phyloP scores from a whole-genome alignment of 2,888 invertebrate species.

The Cheiracanthium punctorium region DNA sequence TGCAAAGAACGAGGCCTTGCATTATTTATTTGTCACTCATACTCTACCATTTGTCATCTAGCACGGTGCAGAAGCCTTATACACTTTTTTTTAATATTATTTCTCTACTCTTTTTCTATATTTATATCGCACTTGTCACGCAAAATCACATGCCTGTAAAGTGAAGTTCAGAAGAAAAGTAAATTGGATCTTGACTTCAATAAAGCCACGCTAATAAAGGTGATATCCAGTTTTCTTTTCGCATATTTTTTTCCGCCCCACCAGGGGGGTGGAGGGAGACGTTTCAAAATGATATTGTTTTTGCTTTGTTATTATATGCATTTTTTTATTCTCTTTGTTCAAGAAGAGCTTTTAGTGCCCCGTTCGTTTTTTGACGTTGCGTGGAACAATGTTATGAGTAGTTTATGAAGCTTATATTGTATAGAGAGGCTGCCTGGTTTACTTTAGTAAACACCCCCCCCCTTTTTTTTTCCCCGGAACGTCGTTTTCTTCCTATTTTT shows the following conservation, averaged over 20 bases:
- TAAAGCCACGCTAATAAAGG: conserved; percentile 44
- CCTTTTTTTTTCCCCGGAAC: too few relatives aligned
- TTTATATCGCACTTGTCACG: conserved; percentile 54
- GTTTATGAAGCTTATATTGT: too few relatives aligned
- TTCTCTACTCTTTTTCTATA: conserved; percentile 5
- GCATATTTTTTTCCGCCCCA: background rate
- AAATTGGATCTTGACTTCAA: conserved; percentile 52
- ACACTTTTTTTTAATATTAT: too few relatives aligned
- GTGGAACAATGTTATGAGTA: background rate
- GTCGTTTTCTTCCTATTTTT: too few relatives aligned
- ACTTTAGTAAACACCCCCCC: too few relatives aligned
- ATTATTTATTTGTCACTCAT: conserved; percentile 64
- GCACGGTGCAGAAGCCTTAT: background rate
- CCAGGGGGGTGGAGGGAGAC: background rate
- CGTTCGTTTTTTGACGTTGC: conserved; percentile 1
- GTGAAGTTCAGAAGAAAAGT: conserved; percentile 21
- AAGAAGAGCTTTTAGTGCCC: conserved; percentile 41
- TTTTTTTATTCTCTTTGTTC: too few relatives aligned
- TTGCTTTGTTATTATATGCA: conserved; percentile 25
- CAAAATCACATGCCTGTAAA: conserved; percentile 38
- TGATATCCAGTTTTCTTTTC: conserved; percentile 26
- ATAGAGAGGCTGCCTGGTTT: background rate
- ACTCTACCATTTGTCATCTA: conserved; percentile 52
- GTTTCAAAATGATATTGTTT: background rate
- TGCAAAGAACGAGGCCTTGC: conserved; percentile 28